Percentiles rank a stretch among this genome's conserved stretches.
Evolutionary conservation across 2,888 invertebrate species (phyloP).

Genomic region (Euproctis similis): DNA sequence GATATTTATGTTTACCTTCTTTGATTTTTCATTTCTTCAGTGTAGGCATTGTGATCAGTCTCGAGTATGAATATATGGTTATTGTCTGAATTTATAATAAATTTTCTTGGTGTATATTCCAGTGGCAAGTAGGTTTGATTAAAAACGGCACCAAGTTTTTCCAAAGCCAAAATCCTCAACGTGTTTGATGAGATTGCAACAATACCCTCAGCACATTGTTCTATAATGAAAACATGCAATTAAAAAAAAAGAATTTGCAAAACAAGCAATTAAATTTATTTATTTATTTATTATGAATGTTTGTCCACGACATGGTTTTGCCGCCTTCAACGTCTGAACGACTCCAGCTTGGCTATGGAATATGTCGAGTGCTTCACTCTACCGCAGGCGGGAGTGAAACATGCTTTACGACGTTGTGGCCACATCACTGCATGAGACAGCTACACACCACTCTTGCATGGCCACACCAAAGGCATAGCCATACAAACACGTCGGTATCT

Average conservation of each 20-base stretch:
- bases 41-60: conserved; percentile 98
- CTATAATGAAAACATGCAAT: conserved; percentile 51
- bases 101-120: conserved; percentile 96
- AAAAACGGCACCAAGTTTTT: conserved; percentile 98
- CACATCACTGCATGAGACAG: conserved; percentile 67
- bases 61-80: conserved; percentile 94
- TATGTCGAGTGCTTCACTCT: conserved; percentile 78
- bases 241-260: no score
- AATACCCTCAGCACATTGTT: conserved; percentile 99
- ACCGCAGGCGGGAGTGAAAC: conserved; percentile 66
- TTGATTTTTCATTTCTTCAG: conserved; percentile 95
- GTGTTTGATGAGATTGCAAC: conserved; percentile 99
- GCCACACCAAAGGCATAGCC: conserved; percentile 41
- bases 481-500: conserved; percentile 53
- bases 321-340: conserved; percentile 80
- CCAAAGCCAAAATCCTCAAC: conserved; percentile 95
- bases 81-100: conserved; percentile 93
- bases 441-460: conserved; percentile 62
- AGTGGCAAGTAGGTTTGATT: conserved; percentile 95
- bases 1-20: conserved; percentile 66
- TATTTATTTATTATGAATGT: conserved; percentile 36
- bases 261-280: no score
- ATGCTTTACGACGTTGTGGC: conserved; percentile 80
- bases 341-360: conserved; percentile 84
- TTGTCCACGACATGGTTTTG: conserved; percentile 83